Percentiles rank a stretch among this genome's conserved stretches.
These are phyloP conservation scores for Pseudocheirus occidentalis DNA, from an alignment of 2,797 vertebrate genomes.

Conservation along the genomic window DNA sequence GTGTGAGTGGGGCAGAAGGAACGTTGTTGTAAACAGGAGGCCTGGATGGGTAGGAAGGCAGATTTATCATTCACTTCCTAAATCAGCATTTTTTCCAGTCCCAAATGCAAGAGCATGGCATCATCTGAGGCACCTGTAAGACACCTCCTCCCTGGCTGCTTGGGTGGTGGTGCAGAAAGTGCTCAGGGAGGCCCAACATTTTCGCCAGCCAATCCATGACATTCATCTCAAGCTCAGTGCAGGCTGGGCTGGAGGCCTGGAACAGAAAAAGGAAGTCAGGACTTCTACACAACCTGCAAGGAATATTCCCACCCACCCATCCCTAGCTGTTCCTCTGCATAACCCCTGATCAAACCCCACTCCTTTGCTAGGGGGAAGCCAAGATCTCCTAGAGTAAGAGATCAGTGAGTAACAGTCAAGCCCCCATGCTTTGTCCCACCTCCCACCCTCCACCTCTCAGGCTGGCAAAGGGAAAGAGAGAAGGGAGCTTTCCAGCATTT, in stretches of 20 bases:
- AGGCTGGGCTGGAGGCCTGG: slow-evolving; percentile 96
- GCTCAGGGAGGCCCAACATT: slow-evolving; percentile 93
- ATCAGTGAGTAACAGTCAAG: not conserved
- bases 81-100: not conserved
- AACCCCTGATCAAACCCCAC: not conserved
- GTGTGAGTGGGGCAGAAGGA: not conserved
- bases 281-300: not conserved
- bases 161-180: slow-evolving; percentile 93
- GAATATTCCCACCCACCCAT: not conserved
- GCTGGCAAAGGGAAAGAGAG: not conserved
- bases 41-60: not conserved
- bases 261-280: slow-evolving; percentile 3
- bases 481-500: not conserved
- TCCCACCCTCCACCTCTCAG: not conserved
- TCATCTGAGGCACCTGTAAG: slow-evolving; percentile 88
- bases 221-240: slow-evolving; percentile 96
- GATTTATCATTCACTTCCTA: not conserved
- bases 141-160: slow-evolving; percentile 93
- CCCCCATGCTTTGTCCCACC: not conserved
- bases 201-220: slow-evolving; percentile 98
- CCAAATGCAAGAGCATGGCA: not conserved
- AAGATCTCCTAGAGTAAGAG: slow-evolving; percentile 6
- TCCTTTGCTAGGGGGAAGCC: not conserved
- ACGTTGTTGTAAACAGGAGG: not conserved
- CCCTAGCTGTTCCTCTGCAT: not conserved